Base-by-base conservation (phyloP, 2,797 vertebrate species). In the Cossypha dichroa region DNA sequence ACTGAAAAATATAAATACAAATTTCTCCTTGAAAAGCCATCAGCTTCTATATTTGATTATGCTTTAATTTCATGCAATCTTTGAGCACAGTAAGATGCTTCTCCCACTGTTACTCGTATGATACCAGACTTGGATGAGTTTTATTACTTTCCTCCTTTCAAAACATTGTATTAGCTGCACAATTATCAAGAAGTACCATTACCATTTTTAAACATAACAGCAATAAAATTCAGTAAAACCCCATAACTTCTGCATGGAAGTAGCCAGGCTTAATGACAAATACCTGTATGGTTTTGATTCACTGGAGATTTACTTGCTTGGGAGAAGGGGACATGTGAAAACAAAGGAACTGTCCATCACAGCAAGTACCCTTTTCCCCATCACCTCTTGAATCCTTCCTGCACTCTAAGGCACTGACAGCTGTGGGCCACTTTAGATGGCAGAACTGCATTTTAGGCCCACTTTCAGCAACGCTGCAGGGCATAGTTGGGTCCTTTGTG, bases 1-100 rank as follows among this genome's bases (percentile, higher is more conserved):
- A 96, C 98, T 98, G 97, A 94, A 98, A 93, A 88, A 97, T 64
- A 96, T 36, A 96, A 94, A 91, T 69, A 93, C 74, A 40, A 88
- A 85, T 55, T 96, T 90, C 81, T 96, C 85, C 94, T 93, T 93
- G 95, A 88, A 93, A 96, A 95, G 36, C 19, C 60, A 93, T 76
- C 82, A 95, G 60, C 87, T 82, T 66, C 69, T 76, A 22, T 70
- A 81, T 95, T 91, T 86, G 84, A 96, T 96, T 94, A 91, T 3
- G 9, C 48, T 90, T 86, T 90, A 82, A 96, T 96, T 91, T 88
- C 80, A 51, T 46, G 41, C 80, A 93, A 52, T 85, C 74, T 79
- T 87, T 55, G 23, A 85, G 88, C 88, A 55, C 76, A 91, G 75
- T 88, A 87, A 91, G 92, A 88, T 70, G 58, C 63, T 72, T 87